Evolutionary conservation across 2,797 vertebrate genomes (phyloP).

Genomic region (Remorina albescens): DNA sequence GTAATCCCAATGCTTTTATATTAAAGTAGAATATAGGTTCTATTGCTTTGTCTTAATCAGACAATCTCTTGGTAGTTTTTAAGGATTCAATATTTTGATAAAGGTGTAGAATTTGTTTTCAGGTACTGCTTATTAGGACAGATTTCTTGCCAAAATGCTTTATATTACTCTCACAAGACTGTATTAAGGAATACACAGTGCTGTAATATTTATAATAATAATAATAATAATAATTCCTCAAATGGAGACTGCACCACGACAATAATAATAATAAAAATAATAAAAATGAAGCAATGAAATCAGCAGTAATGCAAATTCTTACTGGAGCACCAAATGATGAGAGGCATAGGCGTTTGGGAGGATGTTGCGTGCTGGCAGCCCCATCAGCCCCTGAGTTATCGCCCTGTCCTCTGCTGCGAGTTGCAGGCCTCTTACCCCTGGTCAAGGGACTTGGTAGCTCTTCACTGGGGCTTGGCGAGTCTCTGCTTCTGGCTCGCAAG

Average conservation of each 20-base stretch:
- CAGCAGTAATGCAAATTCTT: conserved; percentile 69
- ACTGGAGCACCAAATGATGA: conserved; percentile 89
- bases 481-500: conserved; percentile 86
- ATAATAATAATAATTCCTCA: no score
- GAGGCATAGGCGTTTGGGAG: conserved; percentile 89
- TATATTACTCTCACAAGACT: neutral
- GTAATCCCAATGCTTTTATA: neutral
- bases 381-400: conserved; percentile 69
- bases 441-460: conserved; percentile 82
- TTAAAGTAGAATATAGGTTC: neutral
- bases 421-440: conserved; percentile 88
- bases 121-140: no score
- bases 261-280: no score
- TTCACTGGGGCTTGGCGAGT: conserved; percentile 88
- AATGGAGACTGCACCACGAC: neutral
- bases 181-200: neutral
- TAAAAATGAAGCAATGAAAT: neutral
- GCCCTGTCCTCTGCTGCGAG: conserved; percentile 90
- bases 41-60: neutral
- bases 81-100: neutral
- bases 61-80: neutral
- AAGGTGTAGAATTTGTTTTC: no score
- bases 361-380: conserved; percentile 81
- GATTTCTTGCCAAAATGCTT: neutral
- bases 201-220: neutral